These are phyloP conservation scores for Nesidiocoris tenuis DNA, from an alignment of 2,888 invertebrate genomes.

Conservation along the genomic window DNA sequence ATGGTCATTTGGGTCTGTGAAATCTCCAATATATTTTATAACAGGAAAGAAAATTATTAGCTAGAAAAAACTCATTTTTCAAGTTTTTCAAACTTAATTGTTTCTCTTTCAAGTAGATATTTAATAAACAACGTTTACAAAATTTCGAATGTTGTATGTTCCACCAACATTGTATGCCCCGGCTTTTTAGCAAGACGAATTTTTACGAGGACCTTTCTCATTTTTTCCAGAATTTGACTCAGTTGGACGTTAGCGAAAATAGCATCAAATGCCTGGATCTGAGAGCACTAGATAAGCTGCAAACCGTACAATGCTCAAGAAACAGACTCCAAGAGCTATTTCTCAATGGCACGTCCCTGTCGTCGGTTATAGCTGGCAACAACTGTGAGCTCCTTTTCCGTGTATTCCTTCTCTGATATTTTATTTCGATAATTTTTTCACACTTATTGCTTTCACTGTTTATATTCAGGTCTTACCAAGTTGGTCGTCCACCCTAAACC, in stretches of 20 bases:
- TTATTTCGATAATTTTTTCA: background rate
- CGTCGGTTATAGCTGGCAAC: constrained; percentile 75
- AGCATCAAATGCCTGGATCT: constrained; percentile 78
- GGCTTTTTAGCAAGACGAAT: too few relatives aligned
- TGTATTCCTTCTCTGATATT: too few relatives aligned
- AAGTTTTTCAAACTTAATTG: too few relatives aligned
- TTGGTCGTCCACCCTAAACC: constrained; percentile 70
- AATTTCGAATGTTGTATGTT: too few relatives aligned
- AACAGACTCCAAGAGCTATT: constrained; percentile 74
- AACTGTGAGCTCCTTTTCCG: constrained; percentile 64
- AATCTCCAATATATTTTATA: too few relatives aligned
- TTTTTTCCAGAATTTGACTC: constrained; percentile 79
- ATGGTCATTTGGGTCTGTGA: too few relatives aligned
- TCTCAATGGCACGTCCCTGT: constrained; percentile 72
- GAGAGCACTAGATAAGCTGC: constrained; percentile 73
- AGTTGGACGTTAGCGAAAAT: constrained; percentile 81
- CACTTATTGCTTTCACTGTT: background rate
- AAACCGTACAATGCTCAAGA: constrained; percentile 73
- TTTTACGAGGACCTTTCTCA: too few relatives aligned
- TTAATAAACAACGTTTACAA: too few relatives aligned
- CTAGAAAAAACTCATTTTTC: too few relatives aligned
- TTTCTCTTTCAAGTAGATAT: too few relatives aligned
- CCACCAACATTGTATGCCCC: too few relatives aligned
- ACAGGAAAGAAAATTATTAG: too few relatives aligned
- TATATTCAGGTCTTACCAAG: constrained; percentile 68